phyloP scores from a whole-genome alignment of 2,888 invertebrate species.

The Fragum fragum region DNA sequence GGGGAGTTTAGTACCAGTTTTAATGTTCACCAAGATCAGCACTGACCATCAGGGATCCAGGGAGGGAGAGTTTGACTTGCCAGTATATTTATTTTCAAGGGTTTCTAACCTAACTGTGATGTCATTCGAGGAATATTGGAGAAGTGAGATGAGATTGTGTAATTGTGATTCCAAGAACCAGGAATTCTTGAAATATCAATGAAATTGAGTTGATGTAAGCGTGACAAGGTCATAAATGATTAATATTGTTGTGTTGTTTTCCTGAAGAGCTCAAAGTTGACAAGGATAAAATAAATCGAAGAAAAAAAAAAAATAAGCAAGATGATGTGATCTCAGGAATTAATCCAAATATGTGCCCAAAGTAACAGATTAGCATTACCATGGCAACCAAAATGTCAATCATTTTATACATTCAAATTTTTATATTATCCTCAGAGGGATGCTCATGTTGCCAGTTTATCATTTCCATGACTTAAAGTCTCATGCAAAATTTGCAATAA shows the following conservation, averaged over 20 bases:
- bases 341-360: conserved; percentile 23
- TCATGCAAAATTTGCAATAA: conserved; percentile 29
- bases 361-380: conserved; percentile 20
- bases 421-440: neutral
- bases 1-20: too few relatives aligned
- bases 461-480: conserved; percentile 24
- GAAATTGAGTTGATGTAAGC: neutral
- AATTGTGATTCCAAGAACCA: conserved; percentile 11
- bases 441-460: conserved; percentile 11
- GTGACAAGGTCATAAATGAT: neutral
- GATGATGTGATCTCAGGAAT: conserved; percentile 17
- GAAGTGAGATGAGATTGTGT: neutral
- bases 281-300: neutral
- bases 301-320: neutral
- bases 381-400: conserved; percentile 24
- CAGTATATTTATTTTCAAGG: conserved; percentile 25
- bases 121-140: neutral
- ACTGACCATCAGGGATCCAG: neutral
- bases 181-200: neutral
- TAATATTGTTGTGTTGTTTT: neutral
- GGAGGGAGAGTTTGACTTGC: conserved; percentile 13
- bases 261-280: neutral
- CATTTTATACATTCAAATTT: conserved; percentile 20
- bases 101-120: conserved; percentile 9
- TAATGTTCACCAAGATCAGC: too few relatives aligned